phyloP scores from a whole-genome alignment of 2,797 vertebrate genomes.

The Trichosurus vulpecula region DNA sequence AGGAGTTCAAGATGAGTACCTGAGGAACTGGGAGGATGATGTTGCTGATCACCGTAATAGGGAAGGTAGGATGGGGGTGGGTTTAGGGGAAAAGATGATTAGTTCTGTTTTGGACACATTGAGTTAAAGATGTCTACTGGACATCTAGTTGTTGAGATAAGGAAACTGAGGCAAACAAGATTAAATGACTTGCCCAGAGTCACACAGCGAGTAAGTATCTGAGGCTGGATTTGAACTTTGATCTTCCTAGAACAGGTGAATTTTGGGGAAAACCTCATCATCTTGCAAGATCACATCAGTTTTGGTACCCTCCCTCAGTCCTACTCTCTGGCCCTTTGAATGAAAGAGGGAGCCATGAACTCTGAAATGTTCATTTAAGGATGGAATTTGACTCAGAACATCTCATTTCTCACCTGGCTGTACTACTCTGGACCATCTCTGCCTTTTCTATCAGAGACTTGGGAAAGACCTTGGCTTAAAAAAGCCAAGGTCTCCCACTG shows the following conservation, averaged over 20 bases:
- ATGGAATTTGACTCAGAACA: not conserved
- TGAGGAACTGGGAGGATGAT: no score
- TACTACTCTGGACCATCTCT: not conserved
- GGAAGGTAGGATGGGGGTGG: not conserved
- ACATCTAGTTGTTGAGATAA: not conserved
- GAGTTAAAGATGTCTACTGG: not conserved
- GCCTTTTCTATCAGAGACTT: not conserved
- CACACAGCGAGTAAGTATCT: not conserved
- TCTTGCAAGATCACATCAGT: not conserved
- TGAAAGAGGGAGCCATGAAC: not conserved
- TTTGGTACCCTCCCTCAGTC: not conserved
- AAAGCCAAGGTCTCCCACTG: not conserved
- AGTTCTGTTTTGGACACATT: not conserved
- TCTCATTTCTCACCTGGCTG: not conserved
- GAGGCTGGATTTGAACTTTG: not conserved
- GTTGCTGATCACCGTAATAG: no score
- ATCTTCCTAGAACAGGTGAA: not conserved
- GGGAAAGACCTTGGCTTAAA: not conserved
- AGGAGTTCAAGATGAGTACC: no score
- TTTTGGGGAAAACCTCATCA: not conserved
- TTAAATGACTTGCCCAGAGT: not conserved
- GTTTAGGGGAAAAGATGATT: not conserved
- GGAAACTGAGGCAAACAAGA: not conserved
- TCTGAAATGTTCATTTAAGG: not conserved
- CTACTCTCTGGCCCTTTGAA: not conserved